Percentiles rank a stretch among this genome's conserved stretches.
phyloP scores from a whole-genome alignment of 2,797 vertebrate species.

The Lacerta bilineata region DNA sequence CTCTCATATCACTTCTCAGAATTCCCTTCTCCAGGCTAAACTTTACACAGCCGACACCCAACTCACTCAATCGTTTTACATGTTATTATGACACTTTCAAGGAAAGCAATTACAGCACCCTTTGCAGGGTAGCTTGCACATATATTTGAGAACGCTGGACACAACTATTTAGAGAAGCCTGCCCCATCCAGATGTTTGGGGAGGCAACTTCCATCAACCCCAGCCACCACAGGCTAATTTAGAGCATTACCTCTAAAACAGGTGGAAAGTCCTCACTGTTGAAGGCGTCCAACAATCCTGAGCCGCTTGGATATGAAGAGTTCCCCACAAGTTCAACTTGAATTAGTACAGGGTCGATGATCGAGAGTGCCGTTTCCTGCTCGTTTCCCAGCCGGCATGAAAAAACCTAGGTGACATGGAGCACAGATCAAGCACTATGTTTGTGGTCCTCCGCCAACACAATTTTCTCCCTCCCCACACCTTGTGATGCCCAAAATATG shows the following conservation, averaged over 20 bases:
- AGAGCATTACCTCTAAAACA: conserved; percentile 88
- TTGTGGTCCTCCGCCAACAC: too few species aligned
- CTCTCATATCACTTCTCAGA: too few species aligned
- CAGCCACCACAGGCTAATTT: not conserved
- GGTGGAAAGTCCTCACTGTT: conserved; percentile 96
- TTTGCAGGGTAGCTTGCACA: not conserved
- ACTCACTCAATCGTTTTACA: too few species aligned
- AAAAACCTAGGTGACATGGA: conserved; percentile 86
- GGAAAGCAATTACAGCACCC: not conserved
- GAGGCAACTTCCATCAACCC: too few species aligned
- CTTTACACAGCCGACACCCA: too few species aligned
- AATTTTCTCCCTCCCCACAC: too few species aligned
- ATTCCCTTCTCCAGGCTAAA: too few species aligned
- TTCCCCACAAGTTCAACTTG: conserved; percentile 95
- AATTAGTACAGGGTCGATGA: conserved; percentile 95
- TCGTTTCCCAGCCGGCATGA: conserved; percentile 95
- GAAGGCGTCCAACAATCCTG: conserved; percentile 95
- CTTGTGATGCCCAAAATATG: not conserved
- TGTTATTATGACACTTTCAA: not conserved
- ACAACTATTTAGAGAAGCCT: too few species aligned
- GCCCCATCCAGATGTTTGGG: too few species aligned
- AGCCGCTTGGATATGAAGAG: conserved; percentile 92
- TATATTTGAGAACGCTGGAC: too few species aligned
- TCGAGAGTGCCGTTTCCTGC: conserved; percentile 95
- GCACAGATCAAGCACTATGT: not conserved